phyloP scores from a whole-genome alignment of 2,113 vertebrate species.

The Ceyx melanurus region DNA sequence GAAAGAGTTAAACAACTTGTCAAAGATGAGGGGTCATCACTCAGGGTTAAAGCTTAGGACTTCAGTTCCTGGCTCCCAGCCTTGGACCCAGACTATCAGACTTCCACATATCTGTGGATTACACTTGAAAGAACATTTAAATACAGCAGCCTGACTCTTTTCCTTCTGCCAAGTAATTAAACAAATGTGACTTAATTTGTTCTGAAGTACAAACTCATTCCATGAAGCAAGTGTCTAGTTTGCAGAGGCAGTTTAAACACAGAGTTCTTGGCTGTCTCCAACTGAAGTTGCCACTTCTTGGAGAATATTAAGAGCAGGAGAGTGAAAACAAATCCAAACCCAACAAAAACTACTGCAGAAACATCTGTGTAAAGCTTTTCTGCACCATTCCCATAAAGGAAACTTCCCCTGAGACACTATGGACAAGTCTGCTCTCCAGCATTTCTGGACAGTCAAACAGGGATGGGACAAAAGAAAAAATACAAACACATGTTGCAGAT shows the following conservation, averaged over 20 bases:
- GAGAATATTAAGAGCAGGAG: background rate
- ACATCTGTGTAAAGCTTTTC: background rate
- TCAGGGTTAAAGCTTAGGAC: constrained; percentile 1
- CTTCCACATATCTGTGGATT: background rate
- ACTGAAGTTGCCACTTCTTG: background rate
- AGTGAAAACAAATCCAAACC: background rate
- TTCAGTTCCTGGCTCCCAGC: background rate
- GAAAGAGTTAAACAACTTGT: background rate
- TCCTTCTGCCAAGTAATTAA: constrained; percentile 32
- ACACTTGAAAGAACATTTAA: constrained; percentile 17
- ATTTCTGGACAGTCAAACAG: background rate
- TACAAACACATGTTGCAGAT: background rate
- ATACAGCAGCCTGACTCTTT: background rate
- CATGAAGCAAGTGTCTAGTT: background rate
- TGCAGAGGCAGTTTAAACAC: background rate
- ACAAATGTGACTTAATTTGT: background rate
- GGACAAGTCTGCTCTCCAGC: background rate
- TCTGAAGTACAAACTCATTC: background rate
- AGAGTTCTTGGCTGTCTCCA: background rate
- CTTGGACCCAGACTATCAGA: constrained; percentile 5
- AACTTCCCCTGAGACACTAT: background rate
- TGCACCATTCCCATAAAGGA: background rate
- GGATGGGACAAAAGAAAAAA: background rate
- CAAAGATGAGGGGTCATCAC: background rate
- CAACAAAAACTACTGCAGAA: background rate